Base-by-base conservation (phyloP, 2,797 vertebrate species). In the Enteromius afrohamiltoni region DNA sequence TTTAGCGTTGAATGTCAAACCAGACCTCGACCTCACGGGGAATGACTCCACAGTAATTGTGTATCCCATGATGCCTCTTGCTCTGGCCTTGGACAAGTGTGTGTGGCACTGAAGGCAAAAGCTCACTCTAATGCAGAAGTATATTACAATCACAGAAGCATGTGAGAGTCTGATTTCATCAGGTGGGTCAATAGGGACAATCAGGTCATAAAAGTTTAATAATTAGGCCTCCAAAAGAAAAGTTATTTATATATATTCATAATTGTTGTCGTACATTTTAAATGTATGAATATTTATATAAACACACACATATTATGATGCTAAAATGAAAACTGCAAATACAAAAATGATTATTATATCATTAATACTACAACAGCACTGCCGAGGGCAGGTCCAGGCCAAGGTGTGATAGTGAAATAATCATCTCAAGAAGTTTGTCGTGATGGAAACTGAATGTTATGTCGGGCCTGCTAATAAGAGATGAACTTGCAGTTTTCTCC, bases 1-100 rank as follows among this genome's bases (percentile, higher is more conserved):
- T 88, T 78, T 83, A 45, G 49, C 64, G 71, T 75, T 80, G 74
- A 76, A 87, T 75, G 82, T 73, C 84, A 84, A 77, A 73, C 47
- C 77, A 55, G 77, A 68, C 11, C 17, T 29, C 65, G 45, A 47
- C 17, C 65, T 17, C 47, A 14, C 21, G 31, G 34, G 21, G 8
- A 40, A 79, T 40, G n/a, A 23, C 31, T 40, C 40, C n/a, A n/a
- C n/a, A n/a, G 6, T 23, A 37, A 75, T 23, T 23, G 17, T 3
- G 2, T 26, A 10, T 67, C 77, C n/a, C 65, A 58, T 70, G 65
- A 45, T 58, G 49, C 34, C 9, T 55, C 34, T 55, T 69, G 31
- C 47, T n/a, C 31, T 16, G 31, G 31, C 21, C 51, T 58, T 40
- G 7, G 51, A 23, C 51, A 58, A 42, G 21, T 65, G 11, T n/a